Conservation (phyloP, 2,888 invertebrate species). For the Barypeithes pellucidus region DNA sequence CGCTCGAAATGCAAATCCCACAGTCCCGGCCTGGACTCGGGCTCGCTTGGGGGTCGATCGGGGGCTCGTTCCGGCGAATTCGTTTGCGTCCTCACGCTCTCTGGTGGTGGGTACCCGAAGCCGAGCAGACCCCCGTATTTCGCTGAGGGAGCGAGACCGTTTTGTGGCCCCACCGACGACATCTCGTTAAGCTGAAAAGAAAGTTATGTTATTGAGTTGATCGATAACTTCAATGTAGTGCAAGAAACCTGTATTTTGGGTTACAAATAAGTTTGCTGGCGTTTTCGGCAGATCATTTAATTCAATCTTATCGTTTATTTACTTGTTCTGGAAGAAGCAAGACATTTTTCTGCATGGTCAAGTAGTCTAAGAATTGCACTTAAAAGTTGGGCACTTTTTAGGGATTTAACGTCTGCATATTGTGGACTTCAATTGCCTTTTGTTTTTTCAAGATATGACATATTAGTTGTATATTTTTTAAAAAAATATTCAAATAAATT, state of each 20-base stretch:
- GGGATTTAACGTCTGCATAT: too few species aligned
- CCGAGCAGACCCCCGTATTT: constrained; percentile 86
- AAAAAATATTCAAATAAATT: too few species aligned
- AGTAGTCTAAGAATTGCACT: too few species aligned
- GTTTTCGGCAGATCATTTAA: too few species aligned
- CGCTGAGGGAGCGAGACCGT: constrained; percentile 73
- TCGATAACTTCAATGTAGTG: background rate
- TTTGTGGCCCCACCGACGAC: constrained; percentile 84
- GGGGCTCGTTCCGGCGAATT: constrained; percentile 72
- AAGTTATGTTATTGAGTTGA: constrained; percentile 20
- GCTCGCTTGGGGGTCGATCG: constrained; percentile 70
- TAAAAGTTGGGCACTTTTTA: too few species aligned
- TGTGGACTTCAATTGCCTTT: too few species aligned
- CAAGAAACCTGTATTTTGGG: background rate
- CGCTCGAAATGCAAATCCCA: constrained; percentile 76
- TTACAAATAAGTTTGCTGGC: background rate
- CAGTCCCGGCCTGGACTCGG: constrained; percentile 70
- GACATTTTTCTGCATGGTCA: too few species aligned
- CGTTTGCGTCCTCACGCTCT: constrained; percentile 72
- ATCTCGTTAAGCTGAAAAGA: constrained; percentile 83
- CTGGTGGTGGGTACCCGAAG: constrained; percentile 80
- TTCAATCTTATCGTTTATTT: too few species aligned
- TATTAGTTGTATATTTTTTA: too few species aligned
- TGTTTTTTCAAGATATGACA: too few species aligned
- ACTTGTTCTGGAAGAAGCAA: too few species aligned